Evolutionary conservation across 2,113 vertebrate species (phyloP).

Genomic region (Mastomys coucha): DNA sequence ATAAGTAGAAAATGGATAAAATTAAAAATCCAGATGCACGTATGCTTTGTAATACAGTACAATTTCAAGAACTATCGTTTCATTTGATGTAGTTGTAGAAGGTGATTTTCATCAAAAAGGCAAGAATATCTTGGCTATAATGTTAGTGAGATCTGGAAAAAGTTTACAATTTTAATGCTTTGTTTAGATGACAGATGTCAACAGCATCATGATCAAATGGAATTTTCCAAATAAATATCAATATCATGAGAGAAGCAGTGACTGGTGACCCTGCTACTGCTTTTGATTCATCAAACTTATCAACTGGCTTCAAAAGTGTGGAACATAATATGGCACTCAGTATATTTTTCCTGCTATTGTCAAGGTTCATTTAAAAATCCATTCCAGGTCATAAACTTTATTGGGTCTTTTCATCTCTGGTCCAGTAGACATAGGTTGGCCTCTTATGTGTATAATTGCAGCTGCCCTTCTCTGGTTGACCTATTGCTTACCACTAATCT

Average conservation of each 20-base stretch:
- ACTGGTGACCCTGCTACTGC: background rate
- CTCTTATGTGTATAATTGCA: background rate
- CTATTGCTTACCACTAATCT: background rate
- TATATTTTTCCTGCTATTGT: conserved; percentile 43
- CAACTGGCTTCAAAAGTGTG: conserved; percentile 36
- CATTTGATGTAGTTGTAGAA: conserved; percentile 22
- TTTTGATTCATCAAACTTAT: conserved; percentile 40
- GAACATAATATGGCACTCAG: background rate
- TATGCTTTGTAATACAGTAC: background rate
- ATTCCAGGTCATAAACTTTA: conserved; percentile 56
- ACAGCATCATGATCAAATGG: background rate
- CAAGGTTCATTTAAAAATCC: conserved; percentile 67
- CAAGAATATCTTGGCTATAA: background rate
- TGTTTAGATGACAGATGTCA: background rate
- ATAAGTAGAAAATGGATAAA: background rate
- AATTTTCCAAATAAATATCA: conserved; percentile 45
- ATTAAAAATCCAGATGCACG: background rate
- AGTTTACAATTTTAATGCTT: background rate
- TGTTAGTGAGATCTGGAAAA: fast-evolving
- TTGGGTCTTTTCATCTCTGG: conserved; percentile 18
- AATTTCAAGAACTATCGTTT: background rate
- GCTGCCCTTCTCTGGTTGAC: background rate
- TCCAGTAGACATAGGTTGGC: background rate
- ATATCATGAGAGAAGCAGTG: background rate
- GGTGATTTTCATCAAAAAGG: background rate